Base-by-base conservation (phyloP, 2,797 vertebrate species). In the Apogon talboti region DNA sequence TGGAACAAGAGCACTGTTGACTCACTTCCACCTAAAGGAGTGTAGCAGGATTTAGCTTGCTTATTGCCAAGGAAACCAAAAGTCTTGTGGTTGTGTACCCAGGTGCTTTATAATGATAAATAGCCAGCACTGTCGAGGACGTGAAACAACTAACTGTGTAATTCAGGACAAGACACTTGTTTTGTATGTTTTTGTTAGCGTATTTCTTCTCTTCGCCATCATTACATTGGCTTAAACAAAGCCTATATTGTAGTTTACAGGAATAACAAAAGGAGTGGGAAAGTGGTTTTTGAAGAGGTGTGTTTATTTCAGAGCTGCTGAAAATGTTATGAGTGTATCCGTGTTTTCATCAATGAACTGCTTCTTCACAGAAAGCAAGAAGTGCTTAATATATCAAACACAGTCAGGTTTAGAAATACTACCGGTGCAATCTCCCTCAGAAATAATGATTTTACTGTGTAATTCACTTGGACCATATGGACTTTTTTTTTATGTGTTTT, bases 1-100 rank as follows among this genome's bases (percentile, higher is more conserved):
- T 80, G 78, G 83, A 87, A 87, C 82, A 87, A 84, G 65, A 83
- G 87, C 65, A 45, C 72, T 71, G 85, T 83, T 92, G 90, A 91
- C 89, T 92, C 90, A 91, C 74, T 89, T 91, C 86, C 88, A 91
- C 87, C 84, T 90, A 81, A 85, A 86, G 71, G 84, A 88, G 81
- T 85, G 67, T 70, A 86, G 79, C 85, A 88, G 81, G 76, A 87
- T 91, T 88, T 87, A 86, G 82, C 80, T 83, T 82, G 83, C 87
- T 87, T 87, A 91, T 92, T 79, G 84, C 87, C 89, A 92, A 81
- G 89, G 89, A 91, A 90, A 91, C 86, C 73, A 77, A 86, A 84
- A 85, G 52, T 68, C 67, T 69, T 33, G 38, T 80, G 68, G 35
- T 74, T 74, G 50, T 66, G 77, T 60, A 44, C 38, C 42, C 60